A percentile compares a stretch with the other conserved stretches of the same genome.
Conservation (phyloP, 2,797 vertebrate species). For the Enteromius mattozi region DNA sequence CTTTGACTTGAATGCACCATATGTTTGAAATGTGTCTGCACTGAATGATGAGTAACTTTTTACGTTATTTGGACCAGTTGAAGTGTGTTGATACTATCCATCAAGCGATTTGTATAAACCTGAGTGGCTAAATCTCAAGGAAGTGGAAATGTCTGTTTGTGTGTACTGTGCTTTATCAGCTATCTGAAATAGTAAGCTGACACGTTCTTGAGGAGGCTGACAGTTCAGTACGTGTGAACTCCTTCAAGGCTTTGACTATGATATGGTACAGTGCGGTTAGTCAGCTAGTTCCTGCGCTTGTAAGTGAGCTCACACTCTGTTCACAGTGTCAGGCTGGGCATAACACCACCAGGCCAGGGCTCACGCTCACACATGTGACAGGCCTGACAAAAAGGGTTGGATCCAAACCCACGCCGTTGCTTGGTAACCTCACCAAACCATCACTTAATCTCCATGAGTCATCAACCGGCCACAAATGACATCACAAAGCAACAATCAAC, state of each 20-base stretch:
- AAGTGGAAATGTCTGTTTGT: not conserved
- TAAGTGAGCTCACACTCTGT: conserved; percentile 36
- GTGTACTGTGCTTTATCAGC: not conserved
- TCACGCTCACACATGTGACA: conserved; percentile 23
- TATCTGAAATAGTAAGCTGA: conserved; percentile 18
- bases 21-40: not conserved
- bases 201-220: not conserved
- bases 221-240: conserved; percentile 1
- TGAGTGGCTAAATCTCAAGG: not conserved
- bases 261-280: conserved; percentile 5
- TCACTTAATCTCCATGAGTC: conserved; percentile 38
- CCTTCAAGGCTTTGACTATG: conserved; percentile 12
- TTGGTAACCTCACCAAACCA: conserved; percentile 41
- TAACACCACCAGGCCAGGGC: conserved; percentile 21
- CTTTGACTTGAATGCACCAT: not conserved
- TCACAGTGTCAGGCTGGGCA: conserved; percentile 42
- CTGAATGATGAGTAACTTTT: not conserved
- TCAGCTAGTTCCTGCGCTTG: conserved; percentile 13
- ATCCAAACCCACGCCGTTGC: conserved; percentile 29
- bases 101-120: not conserved
- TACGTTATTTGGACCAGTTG: not conserved
- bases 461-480: not conserved
- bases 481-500: conserved; percentile 6
- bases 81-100: not conserved
- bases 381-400: conserved; percentile 9